A percentile compares a stretch with the other conserved stretches of the same genome.
Evolutionary conservation across 2,888 invertebrate species (phyloP).

Genomic region (Phoronis australis): DNA sequence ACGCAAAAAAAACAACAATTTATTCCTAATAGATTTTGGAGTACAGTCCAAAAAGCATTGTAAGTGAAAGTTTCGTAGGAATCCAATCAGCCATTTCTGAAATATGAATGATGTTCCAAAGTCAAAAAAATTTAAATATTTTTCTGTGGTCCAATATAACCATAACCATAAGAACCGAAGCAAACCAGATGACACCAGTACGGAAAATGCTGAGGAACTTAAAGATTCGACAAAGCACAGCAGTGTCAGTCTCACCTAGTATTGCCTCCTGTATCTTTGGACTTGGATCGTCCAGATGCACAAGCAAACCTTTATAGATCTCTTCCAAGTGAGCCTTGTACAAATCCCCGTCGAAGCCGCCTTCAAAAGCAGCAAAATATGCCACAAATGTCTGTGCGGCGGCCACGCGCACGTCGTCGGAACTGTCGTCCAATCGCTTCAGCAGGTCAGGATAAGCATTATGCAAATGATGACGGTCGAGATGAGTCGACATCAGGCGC

Average conservation of each 20-base stretch:
- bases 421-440: conserved; percentile 74
- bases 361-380: conserved; percentile 57
- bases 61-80: too few species aligned
- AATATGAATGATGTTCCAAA: too few species aligned
- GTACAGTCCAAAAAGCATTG: too few species aligned
- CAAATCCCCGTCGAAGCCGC: conserved; percentile 58
- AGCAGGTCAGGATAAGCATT: conserved; percentile 58
- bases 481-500: conserved; percentile 27
- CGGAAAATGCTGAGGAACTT: too few species aligned
- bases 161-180: too few species aligned
- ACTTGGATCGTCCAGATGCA: conserved; percentile 81
- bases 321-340: conserved; percentile 63
- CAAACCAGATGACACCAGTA: too few species aligned
- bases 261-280: conserved; percentile 46
- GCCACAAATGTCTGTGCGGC: conserved; percentile 61
- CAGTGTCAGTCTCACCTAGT: conserved; percentile 27
- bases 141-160: too few species aligned
- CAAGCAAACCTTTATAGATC: conserved; percentile 67
- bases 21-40: too few species aligned
- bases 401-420: conserved; percentile 61
- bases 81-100: too few species aligned
- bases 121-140: too few species aligned
- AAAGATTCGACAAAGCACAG: too few species aligned
- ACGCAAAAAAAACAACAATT: too few species aligned
- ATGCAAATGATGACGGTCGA: conserved; percentile 47